These are phyloP conservation scores for Leguminivora glycinivorella DNA, from an alignment of 1,140 invertebrate species.

Conservation along the genomic window DNA sequence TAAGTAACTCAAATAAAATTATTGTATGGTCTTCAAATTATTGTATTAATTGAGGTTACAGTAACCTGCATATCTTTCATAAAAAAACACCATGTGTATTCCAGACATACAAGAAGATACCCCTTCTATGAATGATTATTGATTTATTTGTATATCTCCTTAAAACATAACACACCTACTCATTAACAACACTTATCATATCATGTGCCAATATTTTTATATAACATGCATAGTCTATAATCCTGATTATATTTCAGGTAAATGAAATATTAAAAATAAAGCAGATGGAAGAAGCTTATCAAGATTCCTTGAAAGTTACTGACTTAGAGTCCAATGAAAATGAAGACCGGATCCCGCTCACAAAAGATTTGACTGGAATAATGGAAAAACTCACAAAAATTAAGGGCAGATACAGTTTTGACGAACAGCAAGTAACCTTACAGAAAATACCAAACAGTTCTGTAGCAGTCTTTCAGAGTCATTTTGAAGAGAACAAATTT, in stretches of 20 bases:
- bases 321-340: constrained; percentile 45
- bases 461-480: constrained; percentile 78
- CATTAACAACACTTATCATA: neutral
- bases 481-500: constrained; percentile 38
- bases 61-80: neutral
- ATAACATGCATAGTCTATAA: too few relatives aligned
- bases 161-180: too few relatives aligned
- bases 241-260: constrained; percentile 55
- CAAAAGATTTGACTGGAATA: constrained; percentile 81
- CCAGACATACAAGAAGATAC: too few relatives aligned
- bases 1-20: constrained; percentile 77
- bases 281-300: constrained; percentile 65
- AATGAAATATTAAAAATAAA: constrained; percentile 70
- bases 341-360: constrained; percentile 72
- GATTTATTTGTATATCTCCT: too few relatives aligned
- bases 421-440: constrained; percentile 63
- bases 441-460: constrained; percentile 76
- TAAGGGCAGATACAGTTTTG: constrained; percentile 46
- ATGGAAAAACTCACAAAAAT: constrained; percentile 73
- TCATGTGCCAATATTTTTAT: too few relatives aligned
- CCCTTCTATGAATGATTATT: too few relatives aligned
- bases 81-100: neutral
- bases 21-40: too few relatives aligned
- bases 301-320: constrained; percentile 58
- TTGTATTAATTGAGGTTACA: too few relatives aligned